These are phyloP conservation scores for Hephaestus fuliginosus DNA, from an alignment of 2,797 vertebrate genomes.

Conservation along the genomic window DNA sequence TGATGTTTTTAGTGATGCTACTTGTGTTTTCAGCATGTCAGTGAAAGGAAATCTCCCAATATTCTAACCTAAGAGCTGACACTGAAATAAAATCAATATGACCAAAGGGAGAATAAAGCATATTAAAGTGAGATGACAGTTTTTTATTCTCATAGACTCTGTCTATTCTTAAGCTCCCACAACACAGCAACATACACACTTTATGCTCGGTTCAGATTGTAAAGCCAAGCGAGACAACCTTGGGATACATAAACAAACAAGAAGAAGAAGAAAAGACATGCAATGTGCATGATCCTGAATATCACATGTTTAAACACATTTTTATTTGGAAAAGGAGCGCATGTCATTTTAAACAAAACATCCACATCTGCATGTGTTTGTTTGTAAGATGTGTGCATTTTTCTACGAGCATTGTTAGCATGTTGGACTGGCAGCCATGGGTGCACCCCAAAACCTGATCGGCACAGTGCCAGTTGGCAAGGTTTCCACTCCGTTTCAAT, in stretches of 20 bases:
- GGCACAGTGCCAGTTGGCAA: neutral
- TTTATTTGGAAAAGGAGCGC: neutral
- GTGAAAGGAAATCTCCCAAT: slow-evolving; percentile 44
- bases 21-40: slow-evolving; percentile 59
- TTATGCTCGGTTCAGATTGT: neutral
- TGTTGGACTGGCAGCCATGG: slow-evolving; percentile 13
- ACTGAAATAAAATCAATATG: slow-evolving; percentile 68
- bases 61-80: slow-evolving; percentile 51
- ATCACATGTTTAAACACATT: neutral
- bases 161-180: slow-evolving; percentile 1
- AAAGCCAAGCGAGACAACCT: neutral
- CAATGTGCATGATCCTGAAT: slow-evolving; percentile 2
- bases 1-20: slow-evolving; percentile 62
- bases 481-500: slow-evolving; percentile 18
- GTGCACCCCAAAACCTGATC: neutral
- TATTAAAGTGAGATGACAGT: slow-evolving; percentile 57
- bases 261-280: slow-evolving; percentile 2
- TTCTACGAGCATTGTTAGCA: slow-evolving; percentile 16
- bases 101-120: slow-evolving; percentile 56
- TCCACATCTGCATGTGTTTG: slow-evolving; percentile 4
- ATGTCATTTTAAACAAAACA: neutral
- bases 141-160: slow-evolving; percentile 43
- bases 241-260: slow-evolving; percentile 12
- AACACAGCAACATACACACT: neutral
- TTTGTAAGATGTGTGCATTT: slow-evolving; percentile 4